Evolutionary conservation across 2,113 vertebrate species (phyloP).

Genomic region (Albula goreensis): DNA sequence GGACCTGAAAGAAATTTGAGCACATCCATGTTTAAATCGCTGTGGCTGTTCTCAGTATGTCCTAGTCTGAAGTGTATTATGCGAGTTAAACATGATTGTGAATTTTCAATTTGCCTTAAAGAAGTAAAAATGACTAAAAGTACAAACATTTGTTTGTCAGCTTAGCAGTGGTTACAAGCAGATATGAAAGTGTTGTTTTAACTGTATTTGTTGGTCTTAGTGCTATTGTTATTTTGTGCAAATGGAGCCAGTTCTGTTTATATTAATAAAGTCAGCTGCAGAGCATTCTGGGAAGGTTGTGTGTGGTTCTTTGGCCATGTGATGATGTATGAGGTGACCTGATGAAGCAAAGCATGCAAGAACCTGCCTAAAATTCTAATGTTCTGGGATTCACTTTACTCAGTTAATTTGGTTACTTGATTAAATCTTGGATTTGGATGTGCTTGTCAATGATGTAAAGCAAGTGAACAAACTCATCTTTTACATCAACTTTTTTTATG

Average conservation of each 20-base stretch:
- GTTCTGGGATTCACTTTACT: too few species aligned
- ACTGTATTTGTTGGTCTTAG: slow-evolving; percentile 81
- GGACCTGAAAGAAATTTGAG: slow-evolving; percentile 15
- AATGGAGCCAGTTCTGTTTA: slow-evolving; percentile 85
- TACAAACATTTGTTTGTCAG: slow-evolving; percentile 67
- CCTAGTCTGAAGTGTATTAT: slow-evolving; percentile 25
- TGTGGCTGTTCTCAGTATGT: background rate
- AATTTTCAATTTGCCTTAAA: slow-evolving; percentile 74
- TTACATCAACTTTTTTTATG: too few species aligned
- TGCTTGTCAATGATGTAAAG: too few species aligned
- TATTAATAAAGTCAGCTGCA: slow-evolving; percentile 82
- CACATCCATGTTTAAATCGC: background rate
- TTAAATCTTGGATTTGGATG: too few species aligned
- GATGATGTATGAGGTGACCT: background rate
- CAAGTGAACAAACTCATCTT: too few species aligned
- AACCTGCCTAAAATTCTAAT: too few species aligned
- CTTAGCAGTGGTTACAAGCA: slow-evolving; percentile 67
- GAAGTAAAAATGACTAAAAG: slow-evolving; percentile 48
- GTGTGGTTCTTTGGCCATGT: background rate
- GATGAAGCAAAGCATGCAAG: too few species aligned
- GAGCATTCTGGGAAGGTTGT: background rate
- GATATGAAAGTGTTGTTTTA: slow-evolving; percentile 69
- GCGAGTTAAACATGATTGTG: slow-evolving; percentile 51
- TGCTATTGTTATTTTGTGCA: slow-evolving; percentile 86
- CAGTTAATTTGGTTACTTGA: too few species aligned